phyloP scores from a whole-genome alignment of 2,113 vertebrate species.

The Electrona antarctica region DNA sequence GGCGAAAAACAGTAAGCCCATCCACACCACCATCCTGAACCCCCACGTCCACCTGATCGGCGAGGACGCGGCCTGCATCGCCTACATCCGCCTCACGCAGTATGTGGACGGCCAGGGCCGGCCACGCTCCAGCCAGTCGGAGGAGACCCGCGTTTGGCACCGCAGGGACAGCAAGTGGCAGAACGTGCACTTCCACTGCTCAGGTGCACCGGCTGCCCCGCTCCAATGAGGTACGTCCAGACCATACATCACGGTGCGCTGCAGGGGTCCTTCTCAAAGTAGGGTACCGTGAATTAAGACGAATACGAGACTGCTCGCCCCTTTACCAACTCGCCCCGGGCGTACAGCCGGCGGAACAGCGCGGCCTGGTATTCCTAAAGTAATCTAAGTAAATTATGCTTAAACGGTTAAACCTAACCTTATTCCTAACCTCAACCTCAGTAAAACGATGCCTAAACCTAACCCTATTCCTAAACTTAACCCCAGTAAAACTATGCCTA shows the following conservation, averaged over 20 bases:
- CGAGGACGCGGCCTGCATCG: constrained; percentile 95
- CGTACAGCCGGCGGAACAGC: too few species aligned
- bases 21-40: constrained; percentile 98
- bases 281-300: too few species aligned
- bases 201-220: constrained; percentile 91
- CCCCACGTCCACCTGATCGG: constrained; percentile 96
- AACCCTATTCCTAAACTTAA: too few species aligned
- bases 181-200: constrained; percentile 98
- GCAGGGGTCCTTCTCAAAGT: too few species aligned
- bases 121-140: constrained; percentile 94
- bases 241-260: neutral
- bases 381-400: too few species aligned
- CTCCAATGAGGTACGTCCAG: constrained; percentile 89
- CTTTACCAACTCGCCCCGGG: too few species aligned
- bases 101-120: constrained; percentile 91
- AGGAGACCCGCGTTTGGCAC: constrained; percentile 97
- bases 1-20: constrained; percentile 96
- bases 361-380: too few species aligned
- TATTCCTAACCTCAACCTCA: too few species aligned
- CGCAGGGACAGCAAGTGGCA: constrained; percentile 96
- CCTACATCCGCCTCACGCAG: constrained; percentile 97
- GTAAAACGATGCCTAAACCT: too few species aligned
- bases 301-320: too few species aligned
- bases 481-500: too few species aligned
- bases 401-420: too few species aligned